Evolutionary conservation across 2,113 vertebrate genomes (phyloP), one percentile per base, ranked within the genome.

Genomic region (Leptocoma aspasia): DNA sequence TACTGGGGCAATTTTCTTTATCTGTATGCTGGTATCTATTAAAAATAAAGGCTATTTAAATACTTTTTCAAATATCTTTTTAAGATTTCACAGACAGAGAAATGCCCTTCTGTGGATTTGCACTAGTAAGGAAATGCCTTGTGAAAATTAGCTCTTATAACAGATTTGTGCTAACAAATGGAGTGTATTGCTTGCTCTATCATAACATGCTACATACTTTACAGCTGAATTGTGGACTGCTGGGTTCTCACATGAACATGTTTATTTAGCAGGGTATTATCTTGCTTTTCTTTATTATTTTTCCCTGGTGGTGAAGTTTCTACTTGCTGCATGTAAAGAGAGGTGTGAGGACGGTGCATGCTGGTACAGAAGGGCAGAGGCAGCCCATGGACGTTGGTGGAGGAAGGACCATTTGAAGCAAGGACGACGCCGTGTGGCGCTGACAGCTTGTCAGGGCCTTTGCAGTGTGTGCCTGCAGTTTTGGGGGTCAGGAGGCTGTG

Each of bases 401-500:
- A 56, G n/a, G 50, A 83, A 86, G 44, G 15, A 21, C 71, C 21
- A 2, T 22, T 30, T 30, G 53, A 33, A 80, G 72, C 1, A 5
- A 57, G 59, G 63, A 49, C 6, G 8, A 26, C 0, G 1, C 50
- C 0, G 0, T 42, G 41, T 6, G 12, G 16, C 11, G 5, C 35
- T 4, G 1, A 18, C 28, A 39, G 19, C 24, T 54, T 45, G 1
- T 56, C 11, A 14, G 37, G 33, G 12, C 15, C 22, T 59, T n/a
- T 76, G 56, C 57, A 44, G 63, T 18, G 41, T 28, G 13, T 69
- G 50, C 57, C 61, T 65, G n/a, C 31, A 37, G 70, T 28, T 54
- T 5, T 66, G 60, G 35, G 65, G 61, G n/a, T 9, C 33, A 60
- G 72, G 33, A 42, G 37, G 54, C 76, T 5, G 35, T 37, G 57